These are phyloP conservation scores for Propsilocerus akamusi DNA, from an alignment of 1,140 invertebrate genomes.

Conservation along the genomic window DNA sequence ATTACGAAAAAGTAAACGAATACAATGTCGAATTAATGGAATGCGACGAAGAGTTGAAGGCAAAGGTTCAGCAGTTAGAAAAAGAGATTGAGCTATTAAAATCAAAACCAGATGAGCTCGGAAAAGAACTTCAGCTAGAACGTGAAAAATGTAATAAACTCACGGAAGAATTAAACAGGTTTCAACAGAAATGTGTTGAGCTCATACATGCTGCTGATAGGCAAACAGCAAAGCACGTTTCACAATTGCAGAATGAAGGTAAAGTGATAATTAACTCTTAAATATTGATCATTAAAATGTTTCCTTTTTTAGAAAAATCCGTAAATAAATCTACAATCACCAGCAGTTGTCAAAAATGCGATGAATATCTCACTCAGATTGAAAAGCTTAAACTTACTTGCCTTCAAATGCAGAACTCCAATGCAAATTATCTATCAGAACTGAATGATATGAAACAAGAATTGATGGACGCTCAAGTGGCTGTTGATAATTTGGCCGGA, in stretches of 20 bases:
- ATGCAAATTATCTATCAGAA: slow-evolving; percentile 14
- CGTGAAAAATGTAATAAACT: slow-evolving; percentile 13
- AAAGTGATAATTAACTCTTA: too few relatives aligned
- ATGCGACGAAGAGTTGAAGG: too few relatives aligned
- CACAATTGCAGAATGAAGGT: too few relatives aligned
- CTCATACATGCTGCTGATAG: too few relatives aligned
- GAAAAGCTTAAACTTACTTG: slow-evolving; percentile 16
- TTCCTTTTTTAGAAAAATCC: slow-evolving; percentile 9
- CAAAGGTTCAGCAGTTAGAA: too few relatives aligned
- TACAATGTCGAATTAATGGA: too few relatives aligned
- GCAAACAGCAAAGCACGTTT: too few relatives aligned
- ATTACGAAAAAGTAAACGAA: too few relatives aligned
- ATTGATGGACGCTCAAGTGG: slow-evolving; percentile 11
- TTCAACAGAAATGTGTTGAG: background rate
- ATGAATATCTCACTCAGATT: slow-evolving; percentile 10
- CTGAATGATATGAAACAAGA: slow-evolving; percentile 11
- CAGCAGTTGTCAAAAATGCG: slow-evolving; percentile 16
- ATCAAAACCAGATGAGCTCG: slow-evolving; percentile 11
- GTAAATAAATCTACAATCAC: slow-evolving; percentile 8
- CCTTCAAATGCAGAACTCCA: slow-evolving; percentile 16
- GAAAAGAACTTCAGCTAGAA: slow-evolving; percentile 15
- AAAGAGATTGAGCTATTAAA: slow-evolving; percentile 17
- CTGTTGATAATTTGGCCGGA: slow-evolving; percentile 10
- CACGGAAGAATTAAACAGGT: too few relatives aligned
- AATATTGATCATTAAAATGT: background rate